Conservation (phyloP, 2,797 vertebrate species). For the Numenius phaeopus region DNA sequence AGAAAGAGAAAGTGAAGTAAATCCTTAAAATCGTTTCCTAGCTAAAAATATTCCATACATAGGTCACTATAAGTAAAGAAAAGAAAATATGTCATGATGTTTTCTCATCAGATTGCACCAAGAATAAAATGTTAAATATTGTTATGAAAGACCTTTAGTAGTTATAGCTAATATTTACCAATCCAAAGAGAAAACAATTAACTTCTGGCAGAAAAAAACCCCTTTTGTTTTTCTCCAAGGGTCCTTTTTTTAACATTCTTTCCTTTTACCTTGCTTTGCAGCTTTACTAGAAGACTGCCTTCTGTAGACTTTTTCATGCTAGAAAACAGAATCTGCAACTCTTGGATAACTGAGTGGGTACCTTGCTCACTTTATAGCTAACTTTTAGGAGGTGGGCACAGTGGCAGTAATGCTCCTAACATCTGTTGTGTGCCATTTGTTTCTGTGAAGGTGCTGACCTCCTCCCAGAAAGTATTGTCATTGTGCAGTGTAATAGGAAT, state of each 20-base stretch:
- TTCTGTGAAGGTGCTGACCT: not conserved
- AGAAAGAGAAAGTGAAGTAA: not conserved
- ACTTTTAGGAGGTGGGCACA: not conserved
- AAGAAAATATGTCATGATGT: not conserved
- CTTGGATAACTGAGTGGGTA: slow-evolving; percentile 18
- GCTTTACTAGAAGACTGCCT: not conserved
- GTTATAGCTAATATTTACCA: not conserved
- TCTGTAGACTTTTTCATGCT: slow-evolving; percentile 19
- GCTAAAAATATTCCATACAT: not conserved
- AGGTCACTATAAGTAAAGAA: not conserved
- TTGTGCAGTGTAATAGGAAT: not conserved
- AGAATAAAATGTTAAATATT: not conserved
- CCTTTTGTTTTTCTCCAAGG: not conserved
- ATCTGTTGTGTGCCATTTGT: not conserved
- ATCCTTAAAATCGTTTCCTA: not conserved
- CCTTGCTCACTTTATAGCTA: slow-evolving; percentile 9
- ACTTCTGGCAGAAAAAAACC: not conserved
- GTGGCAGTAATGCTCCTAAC: not conserved
- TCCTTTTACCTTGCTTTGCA: not conserved
- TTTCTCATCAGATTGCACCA: not conserved
- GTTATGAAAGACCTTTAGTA: not conserved
- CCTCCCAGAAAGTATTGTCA: not conserved
- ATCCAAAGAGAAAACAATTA: not conserved
- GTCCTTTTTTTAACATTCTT: not conserved
- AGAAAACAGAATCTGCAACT: slow-evolving; percentile 4